phyloP scores from a whole-genome alignment of 2,797 vertebrate genomes.

The Jordanella pulchra region DNA sequence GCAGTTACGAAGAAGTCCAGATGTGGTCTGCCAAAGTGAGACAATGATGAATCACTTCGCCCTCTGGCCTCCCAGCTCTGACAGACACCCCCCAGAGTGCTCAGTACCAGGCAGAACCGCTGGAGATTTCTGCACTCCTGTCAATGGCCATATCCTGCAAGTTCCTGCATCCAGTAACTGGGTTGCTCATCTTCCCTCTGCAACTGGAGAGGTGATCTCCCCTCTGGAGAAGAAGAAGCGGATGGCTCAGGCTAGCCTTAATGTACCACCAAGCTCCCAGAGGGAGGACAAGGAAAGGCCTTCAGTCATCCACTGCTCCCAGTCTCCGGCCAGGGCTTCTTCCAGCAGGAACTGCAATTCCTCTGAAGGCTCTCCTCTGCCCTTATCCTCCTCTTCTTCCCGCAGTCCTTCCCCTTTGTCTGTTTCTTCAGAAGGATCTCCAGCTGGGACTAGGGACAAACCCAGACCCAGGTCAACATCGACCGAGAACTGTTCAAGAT shows the following conservation, averaged over 20 bases:
- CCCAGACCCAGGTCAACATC: slow-evolving; percentile 36
- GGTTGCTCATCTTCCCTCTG: slow-evolving; percentile 61
- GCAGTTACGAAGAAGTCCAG: slow-evolving; percentile 58
- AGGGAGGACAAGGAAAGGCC: slow-evolving; percentile 66
- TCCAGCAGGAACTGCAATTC: slow-evolving; percentile 61
- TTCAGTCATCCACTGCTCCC: slow-evolving; percentile 68
- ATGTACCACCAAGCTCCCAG: slow-evolving; percentile 37
- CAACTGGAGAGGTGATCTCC: slow-evolving; percentile 86
- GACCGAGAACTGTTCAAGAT: slow-evolving; percentile 21
- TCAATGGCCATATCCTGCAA: slow-evolving; percentile 69
- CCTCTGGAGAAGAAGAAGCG: slow-evolving; percentile 95
- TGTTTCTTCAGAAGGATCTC: slow-evolving; percentile 76
- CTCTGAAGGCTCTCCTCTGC: slow-evolving; percentile 72
- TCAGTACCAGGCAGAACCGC: slow-evolving; percentile 39
- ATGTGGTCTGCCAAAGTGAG: slow-evolving; percentile 54
- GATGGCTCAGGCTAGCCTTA: slow-evolving; percentile 89
- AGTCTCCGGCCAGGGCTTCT: slow-evolving; percentile 60
- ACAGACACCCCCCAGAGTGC: slow-evolving; percentile 49
- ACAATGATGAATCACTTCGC: slow-evolving; percentile 48
- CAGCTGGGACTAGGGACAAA: slow-evolving; percentile 56
- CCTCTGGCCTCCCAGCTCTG: slow-evolving; percentile 63
- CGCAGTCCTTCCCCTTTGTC: slow-evolving; percentile 76
- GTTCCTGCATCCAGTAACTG: slow-evolving; percentile 69
- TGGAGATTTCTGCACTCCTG: slow-evolving; percentile 38
- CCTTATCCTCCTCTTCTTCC: slow-evolving; percentile 69